Evolutionary conservation across 2,888 invertebrate genomes (phyloP).

Genomic region (Epinotia nisella): DNA sequence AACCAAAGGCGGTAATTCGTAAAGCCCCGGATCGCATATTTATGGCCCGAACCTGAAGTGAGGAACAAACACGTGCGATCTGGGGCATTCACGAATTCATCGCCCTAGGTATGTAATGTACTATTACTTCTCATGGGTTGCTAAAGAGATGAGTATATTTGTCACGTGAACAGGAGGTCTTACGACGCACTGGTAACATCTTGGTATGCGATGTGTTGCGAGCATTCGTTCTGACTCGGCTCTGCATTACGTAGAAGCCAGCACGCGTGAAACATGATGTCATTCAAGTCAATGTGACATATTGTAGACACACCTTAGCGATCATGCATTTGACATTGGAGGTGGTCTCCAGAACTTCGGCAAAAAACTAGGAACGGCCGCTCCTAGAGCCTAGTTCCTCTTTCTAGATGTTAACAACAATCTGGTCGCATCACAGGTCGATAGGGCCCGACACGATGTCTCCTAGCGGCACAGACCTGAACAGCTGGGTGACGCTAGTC

Average conservation of each 20-base stretch:
- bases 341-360: background rate
- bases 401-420: background rate
- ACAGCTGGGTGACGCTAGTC: slow-evolving; percentile 58
- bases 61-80: too few relatives aligned
- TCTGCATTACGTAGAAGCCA: background rate
- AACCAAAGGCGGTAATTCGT: too few relatives aligned
- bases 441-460: slow-evolving; percentile 47
- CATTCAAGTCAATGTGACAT: background rate
- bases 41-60: too few relatives aligned
- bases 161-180: background rate
- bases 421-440: slow-evolving; percentile 7
- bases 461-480: slow-evolving; percentile 57
- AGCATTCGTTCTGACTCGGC: background rate
- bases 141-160: background rate
- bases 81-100: too few relatives aligned
- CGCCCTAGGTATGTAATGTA: too few relatives aligned
- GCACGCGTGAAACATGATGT: background rate
- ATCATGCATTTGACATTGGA: background rate
- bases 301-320: background rate
- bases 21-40: too few relatives aligned
- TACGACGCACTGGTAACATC: too few relatives aligned
- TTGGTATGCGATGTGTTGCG: background rate
- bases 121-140: too few relatives aligned
- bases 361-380: background rate
- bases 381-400: too few relatives aligned